phyloP scores from a whole-genome alignment of 2,888 invertebrate genomes.

The Drosophila anomelani region DNA sequence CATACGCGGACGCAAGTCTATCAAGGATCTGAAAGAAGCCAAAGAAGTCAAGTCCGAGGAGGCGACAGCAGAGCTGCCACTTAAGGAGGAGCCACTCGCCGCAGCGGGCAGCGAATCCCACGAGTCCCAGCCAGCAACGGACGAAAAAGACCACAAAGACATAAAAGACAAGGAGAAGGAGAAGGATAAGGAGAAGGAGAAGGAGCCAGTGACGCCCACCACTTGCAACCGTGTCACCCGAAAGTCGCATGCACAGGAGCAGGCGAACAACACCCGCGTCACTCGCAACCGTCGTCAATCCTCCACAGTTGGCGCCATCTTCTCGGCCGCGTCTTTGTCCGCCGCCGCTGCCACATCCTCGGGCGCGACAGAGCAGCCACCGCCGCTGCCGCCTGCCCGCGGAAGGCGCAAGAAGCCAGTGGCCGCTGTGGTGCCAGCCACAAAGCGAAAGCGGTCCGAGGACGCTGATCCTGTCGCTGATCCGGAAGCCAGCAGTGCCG shows the following conservation, averaged over 20 bases:
- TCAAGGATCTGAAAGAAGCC: slow-evolving; percentile 74
- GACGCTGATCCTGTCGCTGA: slow-evolving; percentile 29
- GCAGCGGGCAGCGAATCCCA: slow-evolving; percentile 43
- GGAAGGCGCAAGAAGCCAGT: slow-evolving; percentile 61
- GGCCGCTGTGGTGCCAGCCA: slow-evolving; percentile 49
- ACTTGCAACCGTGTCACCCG: slow-evolving; percentile 81
- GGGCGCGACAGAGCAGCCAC: slow-evolving; percentile 53
- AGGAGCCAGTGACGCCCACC: slow-evolving; percentile 39
- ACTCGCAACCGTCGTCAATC: slow-evolving; percentile 79
- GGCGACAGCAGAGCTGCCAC: slow-evolving; percentile 13
- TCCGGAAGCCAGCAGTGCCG: slow-evolving; percentile 62
- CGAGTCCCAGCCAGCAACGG: slow-evolving; percentile 27
- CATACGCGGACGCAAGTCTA: slow-evolving; percentile 79
- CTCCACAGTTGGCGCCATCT: slow-evolving; percentile 44
- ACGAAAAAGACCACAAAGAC: slow-evolving; percentile 49
- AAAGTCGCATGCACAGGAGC: slow-evolving; percentile 80
- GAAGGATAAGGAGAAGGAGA: slow-evolving; percentile 30
- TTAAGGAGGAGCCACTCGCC: slow-evolving; percentile 52
- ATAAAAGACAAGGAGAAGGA: slow-evolving; percentile 48
- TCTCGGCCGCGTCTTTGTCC: slow-evolving; percentile 31
- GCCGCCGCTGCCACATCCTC: slow-evolving; percentile 48
- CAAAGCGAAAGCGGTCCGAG: slow-evolving; percentile 79
- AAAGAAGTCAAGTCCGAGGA: slow-evolving; percentile 57
- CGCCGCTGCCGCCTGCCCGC: slow-evolving; percentile 54
- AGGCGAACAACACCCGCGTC: slow-evolving; percentile 77